Evolutionary conservation across 2,888 invertebrate species (phyloP), one percentile per base, ranked within the genome.

Genomic region (Schrankia costaestrigalis): DNA sequence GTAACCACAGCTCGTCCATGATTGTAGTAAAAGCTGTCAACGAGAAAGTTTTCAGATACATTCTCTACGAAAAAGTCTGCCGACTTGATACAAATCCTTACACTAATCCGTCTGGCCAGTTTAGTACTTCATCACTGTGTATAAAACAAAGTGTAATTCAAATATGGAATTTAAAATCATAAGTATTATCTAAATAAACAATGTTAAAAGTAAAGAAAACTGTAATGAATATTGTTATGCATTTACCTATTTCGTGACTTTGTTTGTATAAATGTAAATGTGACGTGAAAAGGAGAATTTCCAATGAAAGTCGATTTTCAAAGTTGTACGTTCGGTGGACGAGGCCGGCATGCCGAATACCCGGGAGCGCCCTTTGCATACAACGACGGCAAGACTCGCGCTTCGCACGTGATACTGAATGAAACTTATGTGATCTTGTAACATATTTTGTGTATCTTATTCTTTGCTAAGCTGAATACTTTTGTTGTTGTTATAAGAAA

Each of bases 241-340:
- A 34, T 35, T 42, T 53, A 49, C 37, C 43, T 45, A 48, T 51
- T 44, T 52, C 36, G 14, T 41, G 48, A 59, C 47, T 55, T 56
- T 61, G 54, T 67, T 66, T 56, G 68, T 71, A 72, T 61, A 78
- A 74, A 74, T 76, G 67, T 71, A 76, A 77, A 80, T 78, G 77
- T 75, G 71, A 64, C 62, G 63, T 58, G 49, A 56, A 58, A 65
- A 65, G 35, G 28, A 55, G 58, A 72, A 79, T 67, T 80, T 80
- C 62, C 63, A 78, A 78, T 75, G 72, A 74, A 79, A 82, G 78
- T 83, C 78, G 78, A 81, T 83, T 82, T 78, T 73, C 71, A 52
- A 80, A 82, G 77, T 80, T 78, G 71, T 71, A 60, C 67, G 61
- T 43, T n/a, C 31, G 47, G 39, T 49, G 63, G 56, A 72, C 71